phyloP scores from a whole-genome alignment of 1,140 invertebrate genomes.

The Mycetomoellerius zeteki region DNA sequence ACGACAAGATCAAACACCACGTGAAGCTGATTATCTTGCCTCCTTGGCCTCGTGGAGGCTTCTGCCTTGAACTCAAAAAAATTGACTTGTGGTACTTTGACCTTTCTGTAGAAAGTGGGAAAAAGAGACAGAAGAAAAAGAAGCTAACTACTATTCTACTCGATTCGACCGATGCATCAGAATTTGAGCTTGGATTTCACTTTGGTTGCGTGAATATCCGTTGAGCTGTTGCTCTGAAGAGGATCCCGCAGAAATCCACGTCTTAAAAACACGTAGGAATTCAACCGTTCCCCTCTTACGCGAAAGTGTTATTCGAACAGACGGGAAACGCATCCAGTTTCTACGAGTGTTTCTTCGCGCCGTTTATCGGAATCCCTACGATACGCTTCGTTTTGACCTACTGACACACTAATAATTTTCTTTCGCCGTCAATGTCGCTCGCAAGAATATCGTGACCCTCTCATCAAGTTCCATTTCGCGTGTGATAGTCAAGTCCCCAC shows the following conservation, averaged over 20 bases:
- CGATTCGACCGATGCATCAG: not conserved
- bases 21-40: not conserved
- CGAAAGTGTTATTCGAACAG: not conserved
- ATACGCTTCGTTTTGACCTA: not conserved
- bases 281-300: not conserved
- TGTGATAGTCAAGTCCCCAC: conserved; percentile 12
- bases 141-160: too few relatives aligned
- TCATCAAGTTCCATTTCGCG: not conserved
- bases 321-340: not conserved
- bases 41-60: too few relatives aligned
- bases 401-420: not conserved
- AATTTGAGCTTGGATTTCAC: not conserved
- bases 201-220: not conserved
- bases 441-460: not conserved
- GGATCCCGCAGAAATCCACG: not conserved
- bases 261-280: not conserved
- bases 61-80: too few relatives aligned
- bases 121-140: too few relatives aligned
- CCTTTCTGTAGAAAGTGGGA: too few relatives aligned
- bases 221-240: not conserved
- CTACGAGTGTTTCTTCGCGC: conserved; percentile 28
- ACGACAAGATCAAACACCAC: conserved; percentile 10
- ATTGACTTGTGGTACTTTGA: too few relatives aligned
- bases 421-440: not conserved
- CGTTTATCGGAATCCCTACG: too few relatives aligned